phyloP scores from a whole-genome alignment of 1,140 invertebrate species.

The Lordiphosa mommai region DNA sequence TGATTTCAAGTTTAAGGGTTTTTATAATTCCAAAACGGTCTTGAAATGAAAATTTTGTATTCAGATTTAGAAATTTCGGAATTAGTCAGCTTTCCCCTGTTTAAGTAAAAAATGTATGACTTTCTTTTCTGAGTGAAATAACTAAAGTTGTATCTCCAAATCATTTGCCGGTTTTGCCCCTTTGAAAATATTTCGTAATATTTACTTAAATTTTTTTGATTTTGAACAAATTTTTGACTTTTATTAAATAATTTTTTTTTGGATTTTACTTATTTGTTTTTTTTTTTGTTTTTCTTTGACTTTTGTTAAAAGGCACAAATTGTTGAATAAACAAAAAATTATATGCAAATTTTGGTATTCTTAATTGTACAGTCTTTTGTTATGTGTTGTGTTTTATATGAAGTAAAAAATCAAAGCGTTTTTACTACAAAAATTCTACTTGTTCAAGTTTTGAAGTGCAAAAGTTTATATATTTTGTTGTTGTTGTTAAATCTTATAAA shows the following conservation, averaged over 20 bases:
- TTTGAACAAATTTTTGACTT: conserved; percentile 18
- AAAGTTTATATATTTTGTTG: conserved; percentile 17
- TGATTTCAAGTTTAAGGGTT: no score
- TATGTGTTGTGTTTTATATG: conserved; percentile 33
- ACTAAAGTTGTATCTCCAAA: no score
- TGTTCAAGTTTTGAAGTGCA: no score
- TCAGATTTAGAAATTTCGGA: no score
- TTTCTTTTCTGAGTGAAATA: no score
- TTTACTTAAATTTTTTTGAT: conserved; percentile 1
- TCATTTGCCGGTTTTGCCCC: no score
- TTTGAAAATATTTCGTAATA: no score
- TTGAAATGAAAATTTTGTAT: no score
- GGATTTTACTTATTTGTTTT: conserved; percentile 1
- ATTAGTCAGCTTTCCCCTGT: no score
- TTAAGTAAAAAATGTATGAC: no score
- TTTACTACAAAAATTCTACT: conserved; percentile 12
- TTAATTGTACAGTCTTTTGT: conserved; percentile 48
- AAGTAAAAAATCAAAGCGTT: conserved; percentile 30
- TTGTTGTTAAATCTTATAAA: conserved; percentile 32
- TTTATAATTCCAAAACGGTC: no score
- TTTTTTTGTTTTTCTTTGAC: conserved; percentile 15
- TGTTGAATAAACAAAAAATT: conserved; percentile 42
- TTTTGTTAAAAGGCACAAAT: conserved; percentile 53
- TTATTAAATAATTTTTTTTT: conserved; percentile 3
- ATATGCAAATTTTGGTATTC: conserved; percentile 23